Conservation (phyloP, 2,797 vertebrate species). For the Tenualosa thibaudeaui region DNA sequence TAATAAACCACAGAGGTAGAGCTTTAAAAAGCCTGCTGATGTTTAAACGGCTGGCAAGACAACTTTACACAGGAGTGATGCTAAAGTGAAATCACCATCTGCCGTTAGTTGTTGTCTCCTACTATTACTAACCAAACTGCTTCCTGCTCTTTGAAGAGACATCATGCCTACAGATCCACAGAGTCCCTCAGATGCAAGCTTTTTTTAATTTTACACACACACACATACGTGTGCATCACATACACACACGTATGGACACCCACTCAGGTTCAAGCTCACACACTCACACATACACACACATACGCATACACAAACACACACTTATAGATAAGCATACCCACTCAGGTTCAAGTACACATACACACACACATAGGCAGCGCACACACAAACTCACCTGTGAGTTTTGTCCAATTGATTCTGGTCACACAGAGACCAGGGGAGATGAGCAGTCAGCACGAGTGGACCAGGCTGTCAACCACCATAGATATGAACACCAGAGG, state of each 20-base stretch:
- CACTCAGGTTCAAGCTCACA: background rate
- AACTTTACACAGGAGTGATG: conserved; percentile 23
- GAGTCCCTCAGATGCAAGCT: conserved; percentile 43
- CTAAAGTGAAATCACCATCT: conserved; percentile 9
- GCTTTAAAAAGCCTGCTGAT: conserved; percentile 54
- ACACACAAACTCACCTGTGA: conserved; percentile 49
- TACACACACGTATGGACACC: background rate
- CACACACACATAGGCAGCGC: conserved; percentile 30
- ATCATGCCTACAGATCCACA: background rate
- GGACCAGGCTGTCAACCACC: conserved; percentile 68
- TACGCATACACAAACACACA: background rate
- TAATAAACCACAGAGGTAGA: conserved; percentile 60
- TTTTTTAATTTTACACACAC: conserved; percentile 8
- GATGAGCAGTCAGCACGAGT: conserved; percentile 71
- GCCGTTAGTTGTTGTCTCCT: background rate
- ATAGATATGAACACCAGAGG: conserved; percentile 70
- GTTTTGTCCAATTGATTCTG: conserved; percentile 65
- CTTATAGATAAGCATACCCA: conserved; percentile 28
- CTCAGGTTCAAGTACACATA: background rate
- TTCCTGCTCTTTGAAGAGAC: background rate
- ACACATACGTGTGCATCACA: background rate
- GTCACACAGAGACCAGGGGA: conserved; percentile 63
- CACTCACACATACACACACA: conserved; percentile 32
- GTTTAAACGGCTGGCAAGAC: conserved; percentile 45
- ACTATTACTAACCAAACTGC: conserved; percentile 46